Conservation (phyloP, 2,797 vertebrate species). For the Myripristis murdjan region DNA sequence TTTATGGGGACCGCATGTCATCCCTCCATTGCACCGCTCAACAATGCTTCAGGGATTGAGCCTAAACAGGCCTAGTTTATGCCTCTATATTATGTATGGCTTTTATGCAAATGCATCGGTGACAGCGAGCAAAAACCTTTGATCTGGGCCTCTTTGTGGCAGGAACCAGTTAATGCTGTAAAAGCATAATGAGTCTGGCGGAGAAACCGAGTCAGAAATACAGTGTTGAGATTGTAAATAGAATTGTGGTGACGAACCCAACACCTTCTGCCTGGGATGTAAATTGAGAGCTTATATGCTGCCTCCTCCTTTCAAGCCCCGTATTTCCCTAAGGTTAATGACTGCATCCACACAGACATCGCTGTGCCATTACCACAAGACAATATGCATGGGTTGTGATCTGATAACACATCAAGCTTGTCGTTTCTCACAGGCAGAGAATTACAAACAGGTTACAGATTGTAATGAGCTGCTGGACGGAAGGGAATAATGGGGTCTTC, state of each 20-base stretch:
- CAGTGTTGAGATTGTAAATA: slow-evolving; percentile 43
- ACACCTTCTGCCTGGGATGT: slow-evolving; percentile 40
- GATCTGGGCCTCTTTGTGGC: slow-evolving; percentile 73
- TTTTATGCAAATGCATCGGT: slow-evolving; percentile 74
- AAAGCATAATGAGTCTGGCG: slow-evolving; percentile 54
- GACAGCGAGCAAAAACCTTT: slow-evolving; percentile 72
- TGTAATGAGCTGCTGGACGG: slow-evolving; percentile 30
- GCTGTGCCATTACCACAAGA: slow-evolving; percentile 34
- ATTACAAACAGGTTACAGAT: slow-evolving; percentile 24
- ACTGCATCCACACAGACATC: slow-evolving; percentile 17
- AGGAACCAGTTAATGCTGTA: slow-evolving; percentile 57
- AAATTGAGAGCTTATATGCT: slow-evolving; percentile 55
- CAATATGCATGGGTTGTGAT: slow-evolving; percentile 6
- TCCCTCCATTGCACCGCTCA: slow-evolving; percentile 44
- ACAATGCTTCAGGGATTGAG: slow-evolving; percentile 68
- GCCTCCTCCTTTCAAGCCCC: slow-evolving; percentile 11
- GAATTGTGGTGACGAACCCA: slow-evolving; percentile 32
- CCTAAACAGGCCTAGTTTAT: slow-evolving; percentile 67
- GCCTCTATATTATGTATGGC: slow-evolving; percentile 63
- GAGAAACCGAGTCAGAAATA: slow-evolving; percentile 45
- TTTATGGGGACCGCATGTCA: slow-evolving; percentile 53
- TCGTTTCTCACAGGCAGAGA: slow-evolving; percentile 46
- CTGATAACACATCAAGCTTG: slow-evolving; percentile 31
- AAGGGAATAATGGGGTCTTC: slow-evolving; percentile 28
- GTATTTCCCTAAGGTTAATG: slow-evolving; percentile 63